Evolutionary conservation across 2,113 vertebrate species (phyloP).

Genomic region (Lipotes vexillifer): DNA sequence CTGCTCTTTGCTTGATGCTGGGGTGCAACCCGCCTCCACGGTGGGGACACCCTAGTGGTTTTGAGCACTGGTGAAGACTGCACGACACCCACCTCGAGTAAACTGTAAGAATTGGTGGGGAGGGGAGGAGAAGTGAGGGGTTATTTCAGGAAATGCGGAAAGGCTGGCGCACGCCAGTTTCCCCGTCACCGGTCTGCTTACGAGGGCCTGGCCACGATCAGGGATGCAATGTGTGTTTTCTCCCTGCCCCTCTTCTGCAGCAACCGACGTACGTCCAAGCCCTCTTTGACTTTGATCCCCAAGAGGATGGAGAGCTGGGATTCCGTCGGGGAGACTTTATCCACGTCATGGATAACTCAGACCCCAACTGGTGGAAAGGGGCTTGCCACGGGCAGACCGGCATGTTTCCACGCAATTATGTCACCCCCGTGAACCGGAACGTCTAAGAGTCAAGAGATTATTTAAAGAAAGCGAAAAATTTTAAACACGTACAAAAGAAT

Average conservation of each 20-base stretch:
- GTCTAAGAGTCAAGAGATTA: conserved; percentile 87
- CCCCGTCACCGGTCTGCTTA: fast-evolving
- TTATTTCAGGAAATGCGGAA: background rate
- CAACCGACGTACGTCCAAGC: conserved; percentile 96
- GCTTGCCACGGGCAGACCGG: conserved; percentile 96
- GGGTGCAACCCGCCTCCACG: fast-evolving
- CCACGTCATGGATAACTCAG: conserved; percentile 99
- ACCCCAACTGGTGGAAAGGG: conserved; percentile 99
- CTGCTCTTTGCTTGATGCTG: fast-evolving
- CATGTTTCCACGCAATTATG: conserved; percentile 99
- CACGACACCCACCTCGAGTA: fast-evolving
- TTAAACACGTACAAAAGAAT: conserved; percentile 62
- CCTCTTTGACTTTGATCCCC: conserved; percentile 98
- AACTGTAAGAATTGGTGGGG: fast-evolving
- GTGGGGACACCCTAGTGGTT: fast-evolving
- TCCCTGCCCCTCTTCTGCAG: conserved; percentile 72
- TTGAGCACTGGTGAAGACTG: background rate
- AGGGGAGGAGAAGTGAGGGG: fast-evolving
- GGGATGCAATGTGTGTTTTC: background rate
- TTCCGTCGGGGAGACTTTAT: conserved; percentile 98
- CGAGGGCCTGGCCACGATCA: background rate
- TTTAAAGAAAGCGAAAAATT: conserved; percentile 80
- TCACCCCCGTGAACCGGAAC: conserved; percentile 96
- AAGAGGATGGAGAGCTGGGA: conserved; percentile 98
- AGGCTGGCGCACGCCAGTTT: fast-evolving